phyloP scores from a whole-genome alignment of 1,140 invertebrate genomes.

The Drosophila fuyamai region DNA sequence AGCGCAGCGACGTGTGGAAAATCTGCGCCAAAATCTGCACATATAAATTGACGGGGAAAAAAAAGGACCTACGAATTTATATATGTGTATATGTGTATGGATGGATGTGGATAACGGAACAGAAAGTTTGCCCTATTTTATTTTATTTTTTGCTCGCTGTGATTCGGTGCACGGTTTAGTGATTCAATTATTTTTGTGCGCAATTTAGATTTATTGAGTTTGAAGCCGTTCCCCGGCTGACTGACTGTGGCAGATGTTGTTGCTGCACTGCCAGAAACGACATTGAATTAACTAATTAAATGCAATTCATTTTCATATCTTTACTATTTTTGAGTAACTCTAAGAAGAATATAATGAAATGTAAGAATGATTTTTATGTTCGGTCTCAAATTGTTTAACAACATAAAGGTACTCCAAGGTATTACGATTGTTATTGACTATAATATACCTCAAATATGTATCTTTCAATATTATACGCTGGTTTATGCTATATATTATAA shows the following conservation, averaged over 20 bases:
- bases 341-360: too few species aligned
- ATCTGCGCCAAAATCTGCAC: slow-evolving; percentile 67
- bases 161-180: slow-evolving; percentile 70
- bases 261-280: slow-evolving; percentile 10
- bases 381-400: too few species aligned
- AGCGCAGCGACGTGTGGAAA: slow-evolving; percentile 68
- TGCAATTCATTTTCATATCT: too few species aligned
- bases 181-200: slow-evolving; percentile 83
- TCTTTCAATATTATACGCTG: too few species aligned
- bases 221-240: slow-evolving; percentile 41
- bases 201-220: slow-evolving; percentile 83
- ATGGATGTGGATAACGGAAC: slow-evolving; percentile 30
- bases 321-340: too few species aligned
- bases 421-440: too few species aligned
- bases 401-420: too few species aligned
- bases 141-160: slow-evolving; percentile 39
- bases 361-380: too few species aligned
- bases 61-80: slow-evolving; percentile 18
- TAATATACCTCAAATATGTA: too few species aligned
- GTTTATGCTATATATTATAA: too few species aligned
- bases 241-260: slow-evolving; percentile 36
- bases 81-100: slow-evolving; percentile 7
- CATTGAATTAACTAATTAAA: too few species aligned
- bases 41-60: slow-evolving; percentile 42
- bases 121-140: slow-evolving; percentile 40